A percentile compares a stretch with the other conserved stretches of the same genome.
These are phyloP conservation scores for Drosophila infuscata DNA, from an alignment of 2,888 invertebrate genomes.

Conservation along the genomic window DNA sequence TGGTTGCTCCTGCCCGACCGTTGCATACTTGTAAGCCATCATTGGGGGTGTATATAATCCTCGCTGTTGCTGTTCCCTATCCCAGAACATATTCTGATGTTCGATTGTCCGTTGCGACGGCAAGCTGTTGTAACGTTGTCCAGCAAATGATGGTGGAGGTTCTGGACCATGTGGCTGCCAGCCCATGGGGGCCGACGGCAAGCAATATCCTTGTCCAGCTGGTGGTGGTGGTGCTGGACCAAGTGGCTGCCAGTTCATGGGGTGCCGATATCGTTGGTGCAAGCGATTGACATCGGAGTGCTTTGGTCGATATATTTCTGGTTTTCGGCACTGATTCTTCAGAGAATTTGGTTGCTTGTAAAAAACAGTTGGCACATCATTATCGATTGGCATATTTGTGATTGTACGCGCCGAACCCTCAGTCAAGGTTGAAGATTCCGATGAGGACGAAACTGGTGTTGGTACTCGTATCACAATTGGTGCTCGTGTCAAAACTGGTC, in stretches of 20 bases:
- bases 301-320: background rate
- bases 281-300: background rate
- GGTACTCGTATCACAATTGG: too few species aligned
- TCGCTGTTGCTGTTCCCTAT: background rate
- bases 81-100: too few species aligned
- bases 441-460: background rate
- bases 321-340: background rate
- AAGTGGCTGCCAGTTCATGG: too few species aligned
- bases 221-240: too few species aligned
- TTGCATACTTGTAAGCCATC: background rate
- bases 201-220: too few species aligned
- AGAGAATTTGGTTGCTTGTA: background rate
- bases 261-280: background rate
- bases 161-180: background rate
- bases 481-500: too few species aligned
- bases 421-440: background rate
- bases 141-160: background rate
- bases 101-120: background rate
- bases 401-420: too few species aligned
- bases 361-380: background rate
- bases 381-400: background rate
- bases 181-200: background rate
- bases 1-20: background rate
- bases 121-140: background rate
- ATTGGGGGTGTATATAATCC: background rate